phyloP scores from a whole-genome alignment of 2,797 vertebrate species.

The Scyliorhinus canicula region DNA sequence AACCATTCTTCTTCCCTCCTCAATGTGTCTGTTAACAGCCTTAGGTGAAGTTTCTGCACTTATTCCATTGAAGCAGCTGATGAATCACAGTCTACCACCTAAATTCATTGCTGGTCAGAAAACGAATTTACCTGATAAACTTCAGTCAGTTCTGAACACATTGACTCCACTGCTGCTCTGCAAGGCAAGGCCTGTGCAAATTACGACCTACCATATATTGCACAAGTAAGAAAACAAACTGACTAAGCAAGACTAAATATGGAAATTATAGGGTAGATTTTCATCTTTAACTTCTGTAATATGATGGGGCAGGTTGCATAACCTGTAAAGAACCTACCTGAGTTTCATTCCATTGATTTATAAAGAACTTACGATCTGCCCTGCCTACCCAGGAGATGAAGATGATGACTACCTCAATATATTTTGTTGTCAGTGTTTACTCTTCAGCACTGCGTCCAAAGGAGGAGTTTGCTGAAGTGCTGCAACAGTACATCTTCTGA shows the following conservation, averaged over 20 bases:
- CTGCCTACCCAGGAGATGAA: background rate
- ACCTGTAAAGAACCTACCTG: background rate
- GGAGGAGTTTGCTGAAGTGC: background rate
- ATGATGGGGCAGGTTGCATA: background rate
- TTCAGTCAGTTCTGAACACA: slow-evolving; percentile 86
- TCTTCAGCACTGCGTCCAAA: background rate
- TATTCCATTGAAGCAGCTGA: slow-evolving; percentile 73
- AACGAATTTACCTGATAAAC: slow-evolving; percentile 76
- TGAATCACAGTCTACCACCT: slow-evolving; percentile 71
- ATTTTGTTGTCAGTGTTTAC: background rate
- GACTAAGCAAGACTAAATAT: background rate
- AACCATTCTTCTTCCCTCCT: slow-evolving; percentile 70
- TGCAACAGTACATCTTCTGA: background rate
- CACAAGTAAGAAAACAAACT: slow-evolving; percentile 70
- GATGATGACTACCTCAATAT: background rate
- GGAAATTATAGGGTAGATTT: background rate
- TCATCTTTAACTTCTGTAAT: background rate
- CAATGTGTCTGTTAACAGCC: slow-evolving; percentile 68
- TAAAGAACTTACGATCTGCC: background rate
- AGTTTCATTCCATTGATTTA: background rate
- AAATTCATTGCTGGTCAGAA: slow-evolving; percentile 78
- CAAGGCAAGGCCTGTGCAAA: slow-evolving; percentile 79
- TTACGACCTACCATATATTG: slow-evolving; percentile 75
- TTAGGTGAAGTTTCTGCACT: slow-evolving; percentile 73
- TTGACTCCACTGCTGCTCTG: slow-evolving; percentile 80